Evolutionary conservation across 2,888 invertebrate genomes (phyloP).

Genomic region (Villa cingulata): DNA sequence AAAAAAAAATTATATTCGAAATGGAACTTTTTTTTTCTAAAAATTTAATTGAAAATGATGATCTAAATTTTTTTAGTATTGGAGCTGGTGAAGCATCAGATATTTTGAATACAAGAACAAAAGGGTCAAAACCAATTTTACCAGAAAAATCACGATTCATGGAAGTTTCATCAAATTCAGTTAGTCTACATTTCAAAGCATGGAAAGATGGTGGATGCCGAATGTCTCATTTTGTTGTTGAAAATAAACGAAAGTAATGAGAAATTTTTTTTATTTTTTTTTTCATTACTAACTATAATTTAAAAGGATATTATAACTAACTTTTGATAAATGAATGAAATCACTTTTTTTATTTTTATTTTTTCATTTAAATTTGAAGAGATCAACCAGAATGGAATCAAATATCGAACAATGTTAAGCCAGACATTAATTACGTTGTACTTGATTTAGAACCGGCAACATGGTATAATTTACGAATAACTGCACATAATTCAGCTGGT

Average conservation of each 20-base stretch:
- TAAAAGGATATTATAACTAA: too few relatives aligned
- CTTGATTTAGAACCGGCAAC: constrained; percentile 84
- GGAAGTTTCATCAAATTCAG: constrained; percentile 84
- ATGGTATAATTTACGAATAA: constrained; percentile 85
- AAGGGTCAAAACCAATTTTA: constrained; percentile 85
- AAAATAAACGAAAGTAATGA: constrained; percentile 78
- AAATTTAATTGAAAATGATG: too few relatives aligned
- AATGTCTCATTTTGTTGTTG: constrained; percentile 89
- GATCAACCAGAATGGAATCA: constrained; percentile 84
- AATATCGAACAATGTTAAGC: constrained; percentile 85
- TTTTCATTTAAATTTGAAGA: constrained; percentile 35
- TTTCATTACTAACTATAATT: too few relatives aligned
- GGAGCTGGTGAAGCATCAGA: constrained; percentile 86
- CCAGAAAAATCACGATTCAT: constrained; percentile 85
- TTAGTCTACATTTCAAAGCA: constrained; percentile 78
- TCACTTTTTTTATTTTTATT: constrained; percentile 6
- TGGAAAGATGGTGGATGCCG: constrained; percentile 94
- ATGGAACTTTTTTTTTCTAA: too few relatives aligned
- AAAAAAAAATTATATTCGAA: not conserved
- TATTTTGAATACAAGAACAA: constrained; percentile 75
- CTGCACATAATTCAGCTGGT: constrained; percentile 90
- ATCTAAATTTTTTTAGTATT: constrained; percentile 43
- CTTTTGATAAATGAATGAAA: too few relatives aligned
- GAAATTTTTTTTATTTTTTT: too few relatives aligned
- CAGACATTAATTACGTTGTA: constrained; percentile 80